Conservation (phyloP, 2,113 vertebrate genomes). For the Triplophysa tibetana region DNA sequence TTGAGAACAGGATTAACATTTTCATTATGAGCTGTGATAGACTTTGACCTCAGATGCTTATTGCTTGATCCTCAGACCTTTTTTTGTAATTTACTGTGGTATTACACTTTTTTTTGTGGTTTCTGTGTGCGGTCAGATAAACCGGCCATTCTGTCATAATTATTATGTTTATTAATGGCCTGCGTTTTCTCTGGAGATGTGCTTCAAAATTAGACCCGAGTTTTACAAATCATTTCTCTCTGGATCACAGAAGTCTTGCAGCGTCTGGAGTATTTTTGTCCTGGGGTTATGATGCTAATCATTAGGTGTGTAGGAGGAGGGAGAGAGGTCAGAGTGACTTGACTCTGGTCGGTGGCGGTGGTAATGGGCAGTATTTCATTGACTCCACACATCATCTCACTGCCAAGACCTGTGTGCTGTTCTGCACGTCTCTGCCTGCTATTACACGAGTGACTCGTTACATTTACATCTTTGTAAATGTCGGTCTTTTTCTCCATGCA, state of each 20-base stretch:
- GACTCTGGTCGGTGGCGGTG: constrained; percentile 26
- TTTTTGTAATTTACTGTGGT: constrained; percentile 16
- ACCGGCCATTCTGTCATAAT: neutral
- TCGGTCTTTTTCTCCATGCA: constrained; percentile 11
- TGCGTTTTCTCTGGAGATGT: neutral
- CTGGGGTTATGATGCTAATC: constrained; percentile 53
- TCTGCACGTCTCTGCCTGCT: constrained; percentile 6
- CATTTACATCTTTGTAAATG: constrained; percentile 18
- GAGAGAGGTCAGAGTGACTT: constrained; percentile 53
- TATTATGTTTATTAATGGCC: neutral
- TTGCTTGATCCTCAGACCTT: constrained; percentile 3
- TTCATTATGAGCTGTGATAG: neutral
- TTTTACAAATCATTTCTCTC: constrained; percentile 4
- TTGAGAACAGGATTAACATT: constrained; percentile 28
- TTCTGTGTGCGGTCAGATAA: neutral
- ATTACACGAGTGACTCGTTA: neutral
- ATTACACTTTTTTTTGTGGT: neutral
- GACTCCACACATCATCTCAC: neutral
- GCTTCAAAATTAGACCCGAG: constrained; percentile 2
- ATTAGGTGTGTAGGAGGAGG: constrained; percentile 34
- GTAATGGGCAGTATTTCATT: constrained; percentile 33
- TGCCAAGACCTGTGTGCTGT: constrained; percentile 11
- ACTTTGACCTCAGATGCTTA: constrained; percentile 25
- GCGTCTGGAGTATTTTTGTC: constrained; percentile 60
- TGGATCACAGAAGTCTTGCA: neutral